phyloP scores from a whole-genome alignment of 1,140 invertebrate species.

The Centruroides sculpturatus region DNA sequence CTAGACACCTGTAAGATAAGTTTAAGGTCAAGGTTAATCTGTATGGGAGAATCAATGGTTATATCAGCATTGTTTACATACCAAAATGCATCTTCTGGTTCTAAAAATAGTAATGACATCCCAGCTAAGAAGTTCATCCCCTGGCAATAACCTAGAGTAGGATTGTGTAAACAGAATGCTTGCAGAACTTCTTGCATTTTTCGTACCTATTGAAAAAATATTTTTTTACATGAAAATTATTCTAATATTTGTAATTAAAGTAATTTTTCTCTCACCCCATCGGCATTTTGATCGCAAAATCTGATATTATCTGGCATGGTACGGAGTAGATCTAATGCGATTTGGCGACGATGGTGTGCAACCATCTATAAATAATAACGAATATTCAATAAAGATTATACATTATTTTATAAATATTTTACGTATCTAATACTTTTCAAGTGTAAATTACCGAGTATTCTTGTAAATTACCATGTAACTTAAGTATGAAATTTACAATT shows the following conservation, averaged over 20 bases:
- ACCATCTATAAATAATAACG: conserved; percentile 3
- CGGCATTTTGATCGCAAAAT: conserved; percentile 33
- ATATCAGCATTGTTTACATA: neutral
- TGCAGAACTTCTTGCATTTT: conserved; percentile 32
- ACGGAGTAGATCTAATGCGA: conserved; percentile 37
- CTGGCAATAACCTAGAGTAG: conserved; percentile 37
- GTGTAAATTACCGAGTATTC: neutral
- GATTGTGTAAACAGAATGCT: conserved; percentile 37
- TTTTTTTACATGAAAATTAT: neutral
- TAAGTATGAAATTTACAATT: neutral
- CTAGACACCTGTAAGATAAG: conserved; percentile 27
- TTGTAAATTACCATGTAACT: neutral
- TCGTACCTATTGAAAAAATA: conserved; percentile 5
- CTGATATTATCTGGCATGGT: conserved; percentile 38
- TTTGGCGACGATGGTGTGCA: conserved; percentile 24
- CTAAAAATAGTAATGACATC: conserved; percentile 38
- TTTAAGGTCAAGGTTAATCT: neutral
- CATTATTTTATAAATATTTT: neutral
- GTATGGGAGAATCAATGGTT: neutral
- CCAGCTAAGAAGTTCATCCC: conserved; percentile 41
- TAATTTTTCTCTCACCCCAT: conserved; percentile 27
- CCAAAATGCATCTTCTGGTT: conserved; percentile 45
- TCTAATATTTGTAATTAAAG: neutral
- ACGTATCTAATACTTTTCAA: neutral
- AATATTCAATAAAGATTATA: neutral